Evolutionary conservation across 2,797 vertebrate species (phyloP).

Genomic region (Tapera naevia): DNA sequence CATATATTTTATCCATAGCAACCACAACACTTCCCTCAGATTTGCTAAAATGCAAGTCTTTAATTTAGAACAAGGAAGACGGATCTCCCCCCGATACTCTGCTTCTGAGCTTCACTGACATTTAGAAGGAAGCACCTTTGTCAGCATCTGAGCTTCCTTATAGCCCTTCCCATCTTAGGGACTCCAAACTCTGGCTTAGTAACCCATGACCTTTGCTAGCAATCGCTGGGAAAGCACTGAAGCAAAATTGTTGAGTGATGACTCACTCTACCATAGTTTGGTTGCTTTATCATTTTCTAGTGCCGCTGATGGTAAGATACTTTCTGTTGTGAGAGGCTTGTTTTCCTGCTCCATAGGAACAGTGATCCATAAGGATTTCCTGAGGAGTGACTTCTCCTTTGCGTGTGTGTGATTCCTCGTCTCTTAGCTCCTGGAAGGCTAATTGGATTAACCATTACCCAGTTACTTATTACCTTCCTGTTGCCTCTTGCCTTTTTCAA

Average conservation of each 20-base stretch:
- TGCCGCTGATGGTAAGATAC: constrained; percentile 35
- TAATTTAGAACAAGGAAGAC: constrained; percentile 26
- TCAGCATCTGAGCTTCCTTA: constrained; percentile 1
- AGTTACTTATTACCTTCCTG: constrained; percentile 4
- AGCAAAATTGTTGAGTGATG: constrained; percentile 28
- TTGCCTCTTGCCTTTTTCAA: neutral
- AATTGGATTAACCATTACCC: neutral
- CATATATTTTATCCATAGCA: constrained; percentile 41
- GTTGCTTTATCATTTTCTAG: constrained; percentile 39
- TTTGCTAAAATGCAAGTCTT: constrained; percentile 12
- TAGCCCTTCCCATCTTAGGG: neutral
- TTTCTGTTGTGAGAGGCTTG: constrained; percentile 40
- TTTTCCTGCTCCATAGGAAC: constrained; percentile 47
- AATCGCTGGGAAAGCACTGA: neutral
- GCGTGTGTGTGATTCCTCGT: neutral
- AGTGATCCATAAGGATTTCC: constrained; percentile 59
- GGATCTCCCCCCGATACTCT: neutral
- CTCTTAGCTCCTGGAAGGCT: neutral
- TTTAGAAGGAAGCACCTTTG: neutral
- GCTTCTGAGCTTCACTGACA: neutral
- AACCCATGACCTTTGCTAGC: constrained; percentile 9
- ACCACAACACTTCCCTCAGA: constrained; percentile 34
- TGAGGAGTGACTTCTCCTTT: constrained; percentile 21
- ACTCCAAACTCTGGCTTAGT: neutral
- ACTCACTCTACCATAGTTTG: constrained; percentile 27